These are phyloP conservation scores for Pipistrellus kuhlii DNA, from an alignment of 2,797 vertebrate genomes.

Conservation along the genomic window DNA sequence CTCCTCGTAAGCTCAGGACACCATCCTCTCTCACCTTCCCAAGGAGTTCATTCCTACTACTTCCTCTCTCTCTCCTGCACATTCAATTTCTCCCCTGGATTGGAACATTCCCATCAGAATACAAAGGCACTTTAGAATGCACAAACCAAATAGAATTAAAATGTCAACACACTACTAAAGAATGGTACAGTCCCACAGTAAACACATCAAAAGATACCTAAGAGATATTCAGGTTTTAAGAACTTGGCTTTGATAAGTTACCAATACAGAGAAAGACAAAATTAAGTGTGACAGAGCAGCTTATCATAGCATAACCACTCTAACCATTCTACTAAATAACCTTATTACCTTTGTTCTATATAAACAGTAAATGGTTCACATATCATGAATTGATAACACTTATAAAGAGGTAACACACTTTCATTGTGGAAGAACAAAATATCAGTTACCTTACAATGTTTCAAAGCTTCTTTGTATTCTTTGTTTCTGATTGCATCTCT, in stretches of 20 bases:
- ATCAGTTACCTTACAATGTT: constrained; percentile 95
- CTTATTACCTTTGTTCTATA: not conserved
- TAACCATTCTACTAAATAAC: not conserved
- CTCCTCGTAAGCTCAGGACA: not conserved
- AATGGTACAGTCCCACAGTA: not conserved
- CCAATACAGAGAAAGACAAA: constrained; percentile 2
- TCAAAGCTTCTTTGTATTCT: constrained; percentile 97
- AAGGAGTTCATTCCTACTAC: not conserved
- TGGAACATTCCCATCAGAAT: not conserved
- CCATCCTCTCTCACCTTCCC: not conserved
- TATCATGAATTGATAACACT: not conserved
- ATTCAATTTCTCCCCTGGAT: not conserved
- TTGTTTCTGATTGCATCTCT: constrained; percentile 98
- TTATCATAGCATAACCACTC: not conserved
- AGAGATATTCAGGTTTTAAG: not conserved
- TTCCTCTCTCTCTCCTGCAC: not conserved
- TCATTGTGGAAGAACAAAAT: not conserved
- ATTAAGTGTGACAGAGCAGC: not conserved
- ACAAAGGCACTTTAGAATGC: constrained; percentile 26
- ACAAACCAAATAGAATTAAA: not conserved
- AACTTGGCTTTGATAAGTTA: constrained; percentile 10
- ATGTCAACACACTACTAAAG: constrained; percentile 6
- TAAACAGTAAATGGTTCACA: not conserved
- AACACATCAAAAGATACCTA: not conserved
- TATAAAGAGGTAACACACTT: not conserved